phyloP scores from a whole-genome alignment of 2,888 invertebrate species.

The Melanchra persicariae region DNA sequence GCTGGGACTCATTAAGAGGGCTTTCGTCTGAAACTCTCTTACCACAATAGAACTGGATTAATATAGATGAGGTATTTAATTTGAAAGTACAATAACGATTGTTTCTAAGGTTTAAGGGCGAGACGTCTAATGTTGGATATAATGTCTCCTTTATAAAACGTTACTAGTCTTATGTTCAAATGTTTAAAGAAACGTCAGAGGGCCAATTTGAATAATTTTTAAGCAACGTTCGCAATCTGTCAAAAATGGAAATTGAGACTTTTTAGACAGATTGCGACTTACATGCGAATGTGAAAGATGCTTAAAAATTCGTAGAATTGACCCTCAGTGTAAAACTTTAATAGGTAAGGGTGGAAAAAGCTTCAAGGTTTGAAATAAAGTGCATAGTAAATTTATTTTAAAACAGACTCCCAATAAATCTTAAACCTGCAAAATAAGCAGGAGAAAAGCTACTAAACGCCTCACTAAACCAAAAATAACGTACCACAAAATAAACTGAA shows the following conservation, averaged over 20 bases:
- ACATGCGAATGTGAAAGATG: no score
- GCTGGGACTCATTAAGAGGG: slow-evolving; percentile 29
- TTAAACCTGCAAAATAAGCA: slow-evolving; percentile 24
- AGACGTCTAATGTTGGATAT: slow-evolving; percentile 4
- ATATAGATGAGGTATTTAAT: slow-evolving; percentile 45
- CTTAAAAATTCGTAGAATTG: no score
- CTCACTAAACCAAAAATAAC: slow-evolving; percentile 32
- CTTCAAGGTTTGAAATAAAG: not conserved
- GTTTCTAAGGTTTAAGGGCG: slow-evolving; percentile 11
- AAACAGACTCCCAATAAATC: slow-evolving; percentile 25
- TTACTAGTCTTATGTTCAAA: no score
- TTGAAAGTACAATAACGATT: slow-evolving; percentile 24
- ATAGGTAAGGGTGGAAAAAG: not conserved
- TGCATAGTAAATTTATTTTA: not conserved
- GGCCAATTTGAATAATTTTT: no score
- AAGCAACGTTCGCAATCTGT: no score
- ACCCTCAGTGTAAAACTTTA: no score
- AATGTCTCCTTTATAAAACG: not conserved
- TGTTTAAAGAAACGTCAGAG: no score
- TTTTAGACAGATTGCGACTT: no score
- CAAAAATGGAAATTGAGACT: no score
- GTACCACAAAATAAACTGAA: slow-evolving; percentile 26
- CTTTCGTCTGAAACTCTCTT: slow-evolving; percentile 35
- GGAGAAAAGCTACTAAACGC: slow-evolving; percentile 5
- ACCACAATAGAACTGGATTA: slow-evolving; percentile 45